Evolutionary conservation across 2,797 vertebrate species (phyloP).

Genomic region (Ctenochaetus hawaiiensis): DNA sequence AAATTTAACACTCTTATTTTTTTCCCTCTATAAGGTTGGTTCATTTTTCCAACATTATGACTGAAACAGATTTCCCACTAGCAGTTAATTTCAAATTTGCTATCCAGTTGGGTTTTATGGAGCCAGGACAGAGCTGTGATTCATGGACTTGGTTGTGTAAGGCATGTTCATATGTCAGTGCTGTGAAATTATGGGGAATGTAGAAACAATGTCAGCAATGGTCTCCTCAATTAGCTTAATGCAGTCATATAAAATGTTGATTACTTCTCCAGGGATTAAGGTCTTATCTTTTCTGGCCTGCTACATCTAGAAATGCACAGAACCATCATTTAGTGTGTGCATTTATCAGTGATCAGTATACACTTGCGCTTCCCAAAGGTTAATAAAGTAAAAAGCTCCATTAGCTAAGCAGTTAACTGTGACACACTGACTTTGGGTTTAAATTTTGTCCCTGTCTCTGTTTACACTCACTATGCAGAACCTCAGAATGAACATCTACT

Average conservation of each 20-base stretch:
- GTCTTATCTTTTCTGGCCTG: not conserved
- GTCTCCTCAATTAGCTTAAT: constrained; percentile 5
- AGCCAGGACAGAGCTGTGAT: constrained; percentile 37
- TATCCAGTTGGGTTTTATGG: constrained; percentile 26
- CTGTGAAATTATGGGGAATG: constrained; percentile 26
- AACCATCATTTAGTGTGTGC: not conserved
- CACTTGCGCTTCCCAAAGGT: too few species aligned
- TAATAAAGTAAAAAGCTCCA: too few species aligned
- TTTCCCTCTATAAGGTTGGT: constrained; percentile 16
- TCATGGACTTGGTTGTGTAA: constrained; percentile 44
- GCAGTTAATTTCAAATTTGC: constrained; percentile 49
- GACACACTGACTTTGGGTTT: not conserved
- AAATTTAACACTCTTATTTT: constrained; percentile 51
- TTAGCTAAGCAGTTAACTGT: not conserved
- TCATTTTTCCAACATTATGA: constrained; percentile 49
- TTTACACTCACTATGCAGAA: not conserved
- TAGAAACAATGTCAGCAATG: not conserved
- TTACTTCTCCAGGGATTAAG: constrained; percentile 4
- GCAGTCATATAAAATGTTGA: not conserved
- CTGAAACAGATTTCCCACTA: constrained; percentile 53
- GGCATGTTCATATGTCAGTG: constrained; percentile 20
- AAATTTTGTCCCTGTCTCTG: not conserved
- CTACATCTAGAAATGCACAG: not conserved
- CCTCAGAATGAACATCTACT: not conserved
- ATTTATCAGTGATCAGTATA: too few species aligned